Percentiles rank a stretch among this genome's conserved stretches.
These are phyloP conservation scores for Notodonta ziczac DNA, from an alignment of 2,888 invertebrate species.

Conservation along the genomic window DNA sequence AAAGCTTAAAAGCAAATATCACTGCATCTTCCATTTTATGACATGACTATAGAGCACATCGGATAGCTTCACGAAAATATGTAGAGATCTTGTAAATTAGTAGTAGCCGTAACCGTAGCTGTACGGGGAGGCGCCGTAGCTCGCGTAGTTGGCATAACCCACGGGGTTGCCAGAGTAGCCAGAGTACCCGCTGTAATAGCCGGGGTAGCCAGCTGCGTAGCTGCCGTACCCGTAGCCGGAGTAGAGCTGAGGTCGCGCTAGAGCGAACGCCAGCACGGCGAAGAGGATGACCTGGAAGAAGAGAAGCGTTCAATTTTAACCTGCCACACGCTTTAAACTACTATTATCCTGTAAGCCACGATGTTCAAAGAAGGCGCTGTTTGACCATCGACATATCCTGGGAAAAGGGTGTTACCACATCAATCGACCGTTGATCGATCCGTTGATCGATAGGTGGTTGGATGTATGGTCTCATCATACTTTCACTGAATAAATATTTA, in stretches of 20 bases:
- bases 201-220: constrained; percentile 61
- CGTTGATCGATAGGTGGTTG: no score
- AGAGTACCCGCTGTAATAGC: constrained; percentile 64
- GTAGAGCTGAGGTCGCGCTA: constrained; percentile 77
- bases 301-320: neutral
- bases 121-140: constrained; percentile 64
- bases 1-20: neutral
- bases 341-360: no score
- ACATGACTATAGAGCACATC: neutral
- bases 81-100: constrained; percentile 30
- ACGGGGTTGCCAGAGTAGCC: constrained; percentile 64
- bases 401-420: no score
- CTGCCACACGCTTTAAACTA: no score
- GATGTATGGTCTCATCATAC: no score
- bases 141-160: constrained; percentile 61
- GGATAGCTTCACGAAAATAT: neutral
- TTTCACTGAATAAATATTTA: no score
- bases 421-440: no score
- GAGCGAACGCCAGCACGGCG: constrained; percentile 72
- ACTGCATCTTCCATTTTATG: neutral
- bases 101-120: constrained; percentile 70
- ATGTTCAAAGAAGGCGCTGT: no score
- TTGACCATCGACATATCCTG: no score
- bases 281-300: constrained; percentile 70
- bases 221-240: constrained; percentile 62